Conservation (phyloP, 2,113 vertebrate species). For the Ranitomeya imitator region DNA sequence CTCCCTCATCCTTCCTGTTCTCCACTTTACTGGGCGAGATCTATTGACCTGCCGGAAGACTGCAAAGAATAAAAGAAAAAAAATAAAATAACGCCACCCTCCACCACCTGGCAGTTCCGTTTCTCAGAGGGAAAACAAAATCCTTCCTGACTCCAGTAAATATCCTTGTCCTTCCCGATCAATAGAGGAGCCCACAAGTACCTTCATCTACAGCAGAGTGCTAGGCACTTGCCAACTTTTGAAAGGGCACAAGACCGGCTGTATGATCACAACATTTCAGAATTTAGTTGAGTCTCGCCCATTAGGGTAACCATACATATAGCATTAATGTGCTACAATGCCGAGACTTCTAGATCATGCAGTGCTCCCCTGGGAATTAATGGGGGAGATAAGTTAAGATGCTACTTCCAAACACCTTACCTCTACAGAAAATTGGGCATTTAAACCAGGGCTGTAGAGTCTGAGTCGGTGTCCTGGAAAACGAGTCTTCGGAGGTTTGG, state of each 20-base stretch:
- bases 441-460: too few relatives aligned
- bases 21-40: conserved; percentile 3
- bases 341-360: too few relatives aligned
- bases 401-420: too few relatives aligned
- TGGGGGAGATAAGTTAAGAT: too few relatives aligned
- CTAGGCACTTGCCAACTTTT: background rate
- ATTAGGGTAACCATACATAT: too few relatives aligned
- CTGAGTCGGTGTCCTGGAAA: too few relatives aligned
- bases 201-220: background rate
- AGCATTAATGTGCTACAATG: too few relatives aligned
- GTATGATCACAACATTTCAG: too few relatives aligned
- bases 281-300: too few relatives aligned
- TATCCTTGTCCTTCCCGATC: conserved; percentile 23
- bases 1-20: conserved; percentile 32
- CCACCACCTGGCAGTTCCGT: conserved; percentile 16
- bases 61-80: conserved; percentile 11
- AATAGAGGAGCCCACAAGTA: background rate
- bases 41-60: conserved; percentile 54
- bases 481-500: too few relatives aligned
- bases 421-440: too few relatives aligned
- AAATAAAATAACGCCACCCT: background rate
- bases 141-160: conserved; percentile 49
- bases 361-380: too few relatives aligned
- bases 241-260: background rate
- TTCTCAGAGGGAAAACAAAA: conserved; percentile 49